Conservation (phyloP, 2,113 vertebrate species). For the Oncorhynchus mykiss region DNA sequence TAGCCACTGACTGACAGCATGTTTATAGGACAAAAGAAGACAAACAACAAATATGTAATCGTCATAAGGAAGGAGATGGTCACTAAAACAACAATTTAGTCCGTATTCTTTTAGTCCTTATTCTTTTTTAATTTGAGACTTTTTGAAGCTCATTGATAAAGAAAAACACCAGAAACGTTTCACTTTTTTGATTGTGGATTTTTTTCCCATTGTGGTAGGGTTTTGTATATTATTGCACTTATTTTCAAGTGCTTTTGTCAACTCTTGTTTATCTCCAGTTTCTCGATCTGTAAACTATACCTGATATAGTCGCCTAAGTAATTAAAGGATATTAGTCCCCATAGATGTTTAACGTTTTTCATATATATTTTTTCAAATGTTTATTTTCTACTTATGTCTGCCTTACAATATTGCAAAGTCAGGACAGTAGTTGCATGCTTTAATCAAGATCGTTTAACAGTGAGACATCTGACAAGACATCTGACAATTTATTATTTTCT, state of each 20-base stretch:
- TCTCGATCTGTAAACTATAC: background rate
- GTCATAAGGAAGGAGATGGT: background rate
- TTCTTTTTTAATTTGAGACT: background rate
- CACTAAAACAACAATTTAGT: too few relatives aligned
- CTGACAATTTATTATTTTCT: background rate
- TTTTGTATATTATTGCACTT: background rate
- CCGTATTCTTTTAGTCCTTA: background rate
- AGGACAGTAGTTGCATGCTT: background rate
- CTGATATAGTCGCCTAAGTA: background rate
- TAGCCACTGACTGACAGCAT: conserved; percentile 7
- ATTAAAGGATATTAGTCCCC: too few relatives aligned
- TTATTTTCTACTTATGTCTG: too few relatives aligned
- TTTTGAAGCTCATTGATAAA: background rate
- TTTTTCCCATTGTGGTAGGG: background rate
- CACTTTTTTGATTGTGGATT: background rate
- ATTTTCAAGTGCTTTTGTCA: too few relatives aligned
- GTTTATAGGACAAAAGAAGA: background rate
- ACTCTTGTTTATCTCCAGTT: background rate
- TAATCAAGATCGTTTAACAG: background rate
- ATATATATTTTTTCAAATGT: background rate
- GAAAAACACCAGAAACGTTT: too few relatives aligned
- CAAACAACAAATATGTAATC: background rate
- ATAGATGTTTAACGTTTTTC: background rate
- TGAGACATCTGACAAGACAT: background rate
- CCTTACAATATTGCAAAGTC: background rate